A percentile compares a stretch with the other conserved stretches of the same genome.
phyloP scores from a whole-genome alignment of 2,113 vertebrate genomes.

The Gorsachius goisagi region DNA sequence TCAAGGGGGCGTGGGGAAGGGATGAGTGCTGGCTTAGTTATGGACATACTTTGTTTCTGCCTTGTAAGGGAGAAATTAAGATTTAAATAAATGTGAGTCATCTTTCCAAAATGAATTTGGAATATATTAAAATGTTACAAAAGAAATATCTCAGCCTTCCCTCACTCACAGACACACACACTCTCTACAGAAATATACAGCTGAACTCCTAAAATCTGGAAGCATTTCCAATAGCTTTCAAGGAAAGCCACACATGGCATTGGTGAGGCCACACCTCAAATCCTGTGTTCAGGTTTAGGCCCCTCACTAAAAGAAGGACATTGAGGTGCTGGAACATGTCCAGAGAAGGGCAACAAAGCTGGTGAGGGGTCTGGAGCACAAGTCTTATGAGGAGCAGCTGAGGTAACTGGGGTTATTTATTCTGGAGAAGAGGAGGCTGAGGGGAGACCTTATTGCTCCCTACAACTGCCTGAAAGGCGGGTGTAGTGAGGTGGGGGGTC shows the following conservation, averaged over 20 bases:
- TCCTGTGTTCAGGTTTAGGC: too few relatives aligned
- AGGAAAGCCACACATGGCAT: neutral
- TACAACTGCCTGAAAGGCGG: too few relatives aligned
- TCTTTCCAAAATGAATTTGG: slow-evolving; percentile 29
- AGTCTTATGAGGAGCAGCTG: too few relatives aligned
- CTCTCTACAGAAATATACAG: neutral
- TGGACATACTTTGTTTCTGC: slow-evolving; percentile 19
- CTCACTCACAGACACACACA: neutral
- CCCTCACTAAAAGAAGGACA: too few relatives aligned
- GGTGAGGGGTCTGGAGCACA: too few relatives aligned
- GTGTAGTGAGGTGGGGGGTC: too few relatives aligned
- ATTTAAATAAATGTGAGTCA: slow-evolving; percentile 46
- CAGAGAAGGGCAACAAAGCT: too few relatives aligned
- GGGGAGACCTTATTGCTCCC: too few relatives aligned
- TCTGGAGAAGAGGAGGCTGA: too few relatives aligned
- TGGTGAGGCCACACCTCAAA: too few relatives aligned
- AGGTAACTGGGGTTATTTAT: too few relatives aligned
- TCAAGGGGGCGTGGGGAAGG: neutral
- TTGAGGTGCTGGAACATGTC: too few relatives aligned
- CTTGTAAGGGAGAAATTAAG: slow-evolving; percentile 63
- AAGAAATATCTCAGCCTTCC: neutral
- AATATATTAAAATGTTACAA: slow-evolving; percentile 38
- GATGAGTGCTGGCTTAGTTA: slow-evolving; percentile 7
- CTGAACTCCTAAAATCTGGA: slow-evolving; percentile 18
- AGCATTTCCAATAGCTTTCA: neutral